Conservation (phyloP, 2,797 vertebrate species). For the Mergus octosetaceus region DNA sequence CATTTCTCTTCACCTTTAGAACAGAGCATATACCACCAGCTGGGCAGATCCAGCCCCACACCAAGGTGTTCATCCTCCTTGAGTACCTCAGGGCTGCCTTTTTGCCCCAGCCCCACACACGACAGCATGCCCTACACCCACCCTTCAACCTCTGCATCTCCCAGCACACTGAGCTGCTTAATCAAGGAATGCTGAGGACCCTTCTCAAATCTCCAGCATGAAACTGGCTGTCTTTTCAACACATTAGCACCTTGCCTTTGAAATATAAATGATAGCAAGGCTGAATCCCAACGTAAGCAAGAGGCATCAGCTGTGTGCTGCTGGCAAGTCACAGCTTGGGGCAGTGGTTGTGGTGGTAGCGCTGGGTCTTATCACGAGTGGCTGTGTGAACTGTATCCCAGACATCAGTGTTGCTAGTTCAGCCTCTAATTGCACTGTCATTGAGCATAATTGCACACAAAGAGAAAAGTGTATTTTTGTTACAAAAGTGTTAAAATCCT, state of each 20-base stretch:
- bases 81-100: neutral
- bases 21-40: rapidly evolving
- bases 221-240: neutral
- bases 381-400: neutral
- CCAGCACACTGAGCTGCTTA: neutral
- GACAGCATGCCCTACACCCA: too few species aligned
- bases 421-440: neutral
- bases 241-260: neutral
- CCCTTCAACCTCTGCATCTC: neutral
- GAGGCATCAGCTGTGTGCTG: neutral
- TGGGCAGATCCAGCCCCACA: neutral
- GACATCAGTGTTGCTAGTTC: neutral
- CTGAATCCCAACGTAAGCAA: neutral
- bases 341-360: neutral
- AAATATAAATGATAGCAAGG: neutral
- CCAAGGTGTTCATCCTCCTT: neutral
- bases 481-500: neutral
- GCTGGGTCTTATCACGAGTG: neutral
- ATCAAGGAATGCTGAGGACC: neutral
- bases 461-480: neutral
- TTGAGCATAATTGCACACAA: neutral
- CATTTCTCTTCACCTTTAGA: neutral
- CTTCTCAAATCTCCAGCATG: neutral
- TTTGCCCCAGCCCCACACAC: rapidly evolving
- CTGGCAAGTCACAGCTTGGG: neutral